Evolutionary conservation across 2,113 vertebrate genomes (phyloP).

Genomic region (Sylvia atricapilla): DNA sequence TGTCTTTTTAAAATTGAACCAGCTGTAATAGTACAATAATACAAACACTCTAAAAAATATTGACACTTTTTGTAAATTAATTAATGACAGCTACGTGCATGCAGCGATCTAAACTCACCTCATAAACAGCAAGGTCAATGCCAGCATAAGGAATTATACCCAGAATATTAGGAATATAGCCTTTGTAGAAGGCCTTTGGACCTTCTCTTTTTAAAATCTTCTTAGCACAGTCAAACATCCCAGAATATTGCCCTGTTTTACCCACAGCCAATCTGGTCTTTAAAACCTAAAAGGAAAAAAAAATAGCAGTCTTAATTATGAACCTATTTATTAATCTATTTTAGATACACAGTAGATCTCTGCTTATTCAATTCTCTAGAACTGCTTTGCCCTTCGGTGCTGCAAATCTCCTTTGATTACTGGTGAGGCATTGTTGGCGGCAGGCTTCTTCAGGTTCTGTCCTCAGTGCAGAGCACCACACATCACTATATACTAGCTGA

Average conservation of each 20-base stretch:
- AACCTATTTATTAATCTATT: background rate
- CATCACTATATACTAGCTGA: background rate
- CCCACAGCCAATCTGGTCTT: constrained; percentile 92
- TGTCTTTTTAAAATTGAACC: background rate
- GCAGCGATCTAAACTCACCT: constrained; percentile 76
- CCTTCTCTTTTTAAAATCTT: constrained; percentile 89
- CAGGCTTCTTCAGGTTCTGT: background rate
- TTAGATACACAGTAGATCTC: background rate
- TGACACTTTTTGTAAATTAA: background rate
- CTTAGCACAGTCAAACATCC: constrained; percentile 90
- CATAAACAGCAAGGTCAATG: constrained; percentile 93
- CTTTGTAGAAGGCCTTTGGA: constrained; percentile 89
- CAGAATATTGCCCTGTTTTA: constrained; percentile 91
- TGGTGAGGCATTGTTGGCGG: background rate
- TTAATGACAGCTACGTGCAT: background rate
- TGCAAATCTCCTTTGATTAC: background rate
- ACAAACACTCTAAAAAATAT: background rate
- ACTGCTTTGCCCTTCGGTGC: background rate
- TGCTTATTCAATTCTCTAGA: background rate
- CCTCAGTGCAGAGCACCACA: background rate
- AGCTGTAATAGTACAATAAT: background rate
- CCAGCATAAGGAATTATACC: constrained; percentile 95
- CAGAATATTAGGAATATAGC: constrained; percentile 89
- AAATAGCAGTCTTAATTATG: background rate
- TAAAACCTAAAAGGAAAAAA: constrained; percentile 78